Evolutionary conservation across 2,888 invertebrate genomes (phyloP), one percentile per base, ranked within the genome.

Genomic region (Conistra vaccinii): DNA sequence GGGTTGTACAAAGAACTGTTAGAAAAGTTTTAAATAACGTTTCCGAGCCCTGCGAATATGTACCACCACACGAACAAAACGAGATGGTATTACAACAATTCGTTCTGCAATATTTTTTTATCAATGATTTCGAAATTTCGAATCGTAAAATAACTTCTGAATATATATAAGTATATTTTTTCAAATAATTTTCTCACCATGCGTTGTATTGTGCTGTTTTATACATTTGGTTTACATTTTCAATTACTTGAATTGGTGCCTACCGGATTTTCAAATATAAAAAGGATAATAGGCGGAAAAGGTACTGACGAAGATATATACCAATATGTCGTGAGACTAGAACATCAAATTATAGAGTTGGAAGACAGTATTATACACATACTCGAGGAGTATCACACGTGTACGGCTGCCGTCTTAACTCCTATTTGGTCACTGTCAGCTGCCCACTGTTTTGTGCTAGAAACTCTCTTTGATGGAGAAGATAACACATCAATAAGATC

Each of bases 371-470:
- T 10, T 23, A 1, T 17, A 23, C 0, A 0, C 2, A 0, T 48
- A 3, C 0, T 60, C 1, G 1, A 2, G 2, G 0, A 32, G 42
- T 4, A 14, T 0, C 42, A 42, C 32, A 9, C n/a, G 0, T 84
- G 84, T 42, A 74, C 73, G 0, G 57, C 26, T 55, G 39, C 74
- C 0, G 66, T 80, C 1, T 7, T 81, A 55, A 70, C 58, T 23
- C 26, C 58, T 4, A 74, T 9, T 20, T 81, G 81, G 84, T 51
- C 80, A 10, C 39, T 81, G 3, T 70, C 84, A 12, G 67, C 69
- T 3, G 80, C 55, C 3, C 81, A 81, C 53, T 81, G 80, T 17
- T 42, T 76, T 14, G 0, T 6, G 0, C 0, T 0, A 5, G 3
- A 17, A 17, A 1, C 0, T 2, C 17, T 32, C 5, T 35, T 35